Base-by-base conservation (phyloP, 2,797 vertebrate species). In the Apogon hyalosoma region DNA sequence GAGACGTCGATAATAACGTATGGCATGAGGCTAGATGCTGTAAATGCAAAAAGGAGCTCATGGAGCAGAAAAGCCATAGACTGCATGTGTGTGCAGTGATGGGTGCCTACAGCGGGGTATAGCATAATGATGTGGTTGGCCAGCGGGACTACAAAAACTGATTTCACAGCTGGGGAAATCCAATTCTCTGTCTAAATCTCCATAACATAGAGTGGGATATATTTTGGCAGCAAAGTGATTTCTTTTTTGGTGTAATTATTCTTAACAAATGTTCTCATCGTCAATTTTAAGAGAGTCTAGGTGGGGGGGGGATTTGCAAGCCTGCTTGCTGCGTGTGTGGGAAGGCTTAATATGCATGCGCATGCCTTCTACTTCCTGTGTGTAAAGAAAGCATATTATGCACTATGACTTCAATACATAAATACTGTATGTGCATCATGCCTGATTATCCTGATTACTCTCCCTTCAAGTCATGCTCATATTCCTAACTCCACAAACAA, bases 81-180 rank as follows among this genome's bases (percentile, higher is more conserved):
- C 76, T 58, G 70, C 43, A 53, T 74, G 46, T 53, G 80, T 66
- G 80, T 78, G 85, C 73, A 63, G 45, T n/a, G 67, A 67, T 38
- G 61, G 67, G 49, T 55, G 82, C 59, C 76, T 78, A 60, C 70
- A 73, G 80, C 40, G 2, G 65, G 67, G 61, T 71, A 69, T 33
- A 63, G 84, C 73, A 58, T 78, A 79, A 87, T 80, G 88, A 86
- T 75, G 82, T 73, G 78, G 80, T 84, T 79, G 84, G 87, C 87
- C 83, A 88, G 80, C 63, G 53, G 82, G 84, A 88, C 87, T 78
- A 91, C 90, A 90, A 85, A 90, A 93, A 91, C 81, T 82, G 87
- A 92, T 92, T 92, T 91, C 89, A 92, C 90, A 92, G 89, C 87
- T 84, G 88, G 88, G 74, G 83, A 85, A 92, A 92, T 92, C 89